Percentiles rank a stretch among this genome's conserved stretches.
phyloP scores from a whole-genome alignment of 2,113 vertebrate genomes.

The Myanophis thanlyinensis region DNA sequence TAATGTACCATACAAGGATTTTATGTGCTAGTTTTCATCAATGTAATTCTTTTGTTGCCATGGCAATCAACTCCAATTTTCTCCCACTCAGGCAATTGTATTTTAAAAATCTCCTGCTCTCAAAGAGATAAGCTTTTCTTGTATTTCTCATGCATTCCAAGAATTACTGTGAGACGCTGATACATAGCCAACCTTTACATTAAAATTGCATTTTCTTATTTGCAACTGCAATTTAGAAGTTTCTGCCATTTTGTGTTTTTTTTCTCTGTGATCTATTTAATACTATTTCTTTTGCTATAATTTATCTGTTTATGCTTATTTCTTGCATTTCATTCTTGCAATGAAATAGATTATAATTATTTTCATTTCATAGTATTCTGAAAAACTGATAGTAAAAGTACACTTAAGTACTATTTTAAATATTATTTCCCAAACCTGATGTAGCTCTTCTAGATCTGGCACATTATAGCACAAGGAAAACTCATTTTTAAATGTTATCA shows the following conservation, averaged over 20 bases:
- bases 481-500: neutral
- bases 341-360: neutral
- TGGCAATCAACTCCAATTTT: conserved; percentile 80
- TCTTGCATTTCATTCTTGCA: conserved; percentile 7
- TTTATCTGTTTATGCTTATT: conserved; percentile 49
- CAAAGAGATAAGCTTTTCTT: conserved; percentile 75
- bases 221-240: conserved; percentile 55
- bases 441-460: neutral
- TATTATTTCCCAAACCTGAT: conserved; percentile 10
- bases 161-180: conserved; percentile 60
- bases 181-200: conserved; percentile 63
- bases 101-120: conserved; percentile 78
- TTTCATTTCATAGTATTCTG: neutral
- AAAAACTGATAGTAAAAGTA: neutral
- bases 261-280: conserved; percentile 50
- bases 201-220: conserved; percentile 50
- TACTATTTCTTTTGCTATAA: conserved; percentile 34
- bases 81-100: conserved; percentile 74
- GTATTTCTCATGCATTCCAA: conserved; percentile 65
- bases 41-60: conserved; percentile 79
- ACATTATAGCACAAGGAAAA: neutral
- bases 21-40: conserved; percentile 74
- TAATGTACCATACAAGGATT: conserved; percentile 70
- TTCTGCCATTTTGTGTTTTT: conserved; percentile 63
- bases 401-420: neutral